Evolutionary conservation across 2,888 invertebrate species (phyloP), one percentile per base, ranked within the genome.

Genomic region (Orgyia antiqua): DNA sequence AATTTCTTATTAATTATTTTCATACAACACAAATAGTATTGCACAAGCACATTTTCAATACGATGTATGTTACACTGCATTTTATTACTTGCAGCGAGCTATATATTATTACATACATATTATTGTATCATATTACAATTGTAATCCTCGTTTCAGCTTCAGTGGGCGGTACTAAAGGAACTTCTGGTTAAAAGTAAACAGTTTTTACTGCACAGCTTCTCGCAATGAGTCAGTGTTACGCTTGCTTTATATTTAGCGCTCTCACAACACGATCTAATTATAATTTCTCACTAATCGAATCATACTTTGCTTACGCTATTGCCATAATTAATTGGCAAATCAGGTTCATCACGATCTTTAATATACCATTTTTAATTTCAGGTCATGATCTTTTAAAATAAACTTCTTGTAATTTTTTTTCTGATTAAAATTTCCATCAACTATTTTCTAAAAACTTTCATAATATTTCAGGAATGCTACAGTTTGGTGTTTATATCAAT

Each of bases 121-220:
- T 33, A 9, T 7, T 23, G 27, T 43, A 39, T 38, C 27, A 29
- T 19, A 32, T 47, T 42, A 39, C 36, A 42, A 45, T 42, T 45
- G 29, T 36, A 45, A 51, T 65, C 66, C 61, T 67, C 58, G 43
- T 86, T 86, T 82, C 86, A 86, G 86, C 78, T 83, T 77, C 68
- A 78, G 86, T 77, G 86, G 86, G 63, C 86, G 86, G 74, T 84
- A 68, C 74, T 86, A 78, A 74, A 63, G 71, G 63, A 68, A 69
- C 68, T 65, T 69, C 75, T 67, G 62, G 51, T 73, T 52, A 55
- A 74, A 83, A 82, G 86, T 86, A 86, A 84, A 84, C 71, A 72
- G 57, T 71, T 70, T 75, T 76, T 77, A 72, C 64, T 71, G 71
- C 76, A 74, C 64, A 51, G 75, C 75, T 71, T 76, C 31, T 32